phyloP scores from a whole-genome alignment of 30 jellyfish, hydroid and myxozoan genomes.

The Hydra vulgaris region DNA sequence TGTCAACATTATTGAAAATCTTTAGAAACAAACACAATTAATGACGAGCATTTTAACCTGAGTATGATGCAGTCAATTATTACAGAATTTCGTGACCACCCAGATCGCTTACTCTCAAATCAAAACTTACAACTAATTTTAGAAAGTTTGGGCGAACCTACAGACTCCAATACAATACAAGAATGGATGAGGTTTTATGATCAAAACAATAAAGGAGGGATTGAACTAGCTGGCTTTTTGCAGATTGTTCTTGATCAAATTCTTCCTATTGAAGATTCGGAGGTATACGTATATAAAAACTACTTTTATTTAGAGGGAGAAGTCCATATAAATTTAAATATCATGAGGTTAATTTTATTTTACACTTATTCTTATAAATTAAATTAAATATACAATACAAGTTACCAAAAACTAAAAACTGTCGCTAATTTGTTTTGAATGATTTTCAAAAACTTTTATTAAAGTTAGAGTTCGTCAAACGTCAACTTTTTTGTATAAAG shows the following conservation, averaged over 20 bases:
- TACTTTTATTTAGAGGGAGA: too few relatives aligned
- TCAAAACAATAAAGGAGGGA: background rate
- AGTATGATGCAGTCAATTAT: background rate
- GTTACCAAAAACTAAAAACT: too few relatives aligned
- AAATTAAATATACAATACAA: too few relatives aligned
- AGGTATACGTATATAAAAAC: background rate
- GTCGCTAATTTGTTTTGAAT: too few relatives aligned
- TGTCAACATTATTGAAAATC: too few relatives aligned
- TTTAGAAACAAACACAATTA: background rate
- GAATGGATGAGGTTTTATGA: background rate
- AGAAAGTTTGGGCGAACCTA: background rate
- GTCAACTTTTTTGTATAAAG: too few relatives aligned
- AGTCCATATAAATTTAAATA: too few relatives aligned
- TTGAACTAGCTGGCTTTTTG: background rate
- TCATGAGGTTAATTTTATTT: too few relatives aligned
- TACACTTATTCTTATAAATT: too few relatives aligned
- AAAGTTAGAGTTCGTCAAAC: too few relatives aligned
- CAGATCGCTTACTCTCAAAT: background rate
- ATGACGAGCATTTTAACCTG: background rate
- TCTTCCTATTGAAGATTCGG: background rate
- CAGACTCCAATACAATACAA: background rate
- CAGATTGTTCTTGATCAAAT: background rate
- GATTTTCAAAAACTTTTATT: too few relatives aligned
- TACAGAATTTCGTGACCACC: background rate
- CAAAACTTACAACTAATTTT: background rate